Base-by-base conservation (phyloP, 1,140 invertebrate species). In the Nymphalis io region DNA sequence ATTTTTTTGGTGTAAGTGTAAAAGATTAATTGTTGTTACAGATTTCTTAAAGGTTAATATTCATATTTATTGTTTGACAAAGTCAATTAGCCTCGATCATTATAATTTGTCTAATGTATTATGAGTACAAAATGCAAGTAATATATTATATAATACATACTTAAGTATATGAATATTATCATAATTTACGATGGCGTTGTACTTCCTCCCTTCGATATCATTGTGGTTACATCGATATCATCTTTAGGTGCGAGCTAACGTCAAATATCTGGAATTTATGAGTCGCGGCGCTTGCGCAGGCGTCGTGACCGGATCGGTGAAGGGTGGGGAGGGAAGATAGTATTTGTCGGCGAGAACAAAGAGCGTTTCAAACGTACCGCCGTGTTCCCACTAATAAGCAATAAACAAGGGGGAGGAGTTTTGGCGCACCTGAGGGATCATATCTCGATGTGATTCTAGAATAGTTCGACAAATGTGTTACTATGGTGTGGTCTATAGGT, bases 351-450 rank as follows among this genome's bases (percentile, higher is more conserved):
- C 80, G 81, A 90, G 85, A 86, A 90, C 86, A 90, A 90, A 90
- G 88, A 79, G 79, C 74, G 68, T 70, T 82, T 86, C 85, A 88
- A 89, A 87, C 82, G 81, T 70, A 80, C 85, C 88, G 88, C 85
- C 79, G 80, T 79, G 66, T 75, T 75, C 76, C 79, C 80, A 85
- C 88, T 90, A 90, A 90, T 90, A 88, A 88, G 88, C 86, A 88
- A 90, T 90, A 90, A 90, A 90, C 88, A 90, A 90, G 88, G 82
- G 86, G 88, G 88, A 85, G 88, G 84, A 72, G 80, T 78, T 79
- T 69, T 70, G 80, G 81, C 84, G 83, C 85, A 89, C 80, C 86
- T 86, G 85, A 88, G 77, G 84, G 80, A 89, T 88, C 85, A 84
- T 79, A 83, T 83, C 82, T 81, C 74, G 75, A 76, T 79, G 33